phyloP scores from a whole-genome alignment of 2,888 invertebrate genomes.

The Cosmopolites sordidus region DNA sequence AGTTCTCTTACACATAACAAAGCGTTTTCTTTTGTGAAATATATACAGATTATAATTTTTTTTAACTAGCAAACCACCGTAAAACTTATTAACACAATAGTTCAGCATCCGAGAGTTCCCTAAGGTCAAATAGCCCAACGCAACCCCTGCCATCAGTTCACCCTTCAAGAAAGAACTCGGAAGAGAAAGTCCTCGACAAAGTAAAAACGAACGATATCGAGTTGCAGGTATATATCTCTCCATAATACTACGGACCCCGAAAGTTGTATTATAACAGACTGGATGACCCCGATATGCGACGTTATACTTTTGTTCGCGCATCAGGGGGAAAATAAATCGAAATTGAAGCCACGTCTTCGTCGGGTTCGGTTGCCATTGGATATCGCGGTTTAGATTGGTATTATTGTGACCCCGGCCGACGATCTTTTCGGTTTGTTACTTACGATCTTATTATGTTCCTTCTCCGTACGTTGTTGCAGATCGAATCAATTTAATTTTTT shows the following conservation, averaged over 20 bases:
- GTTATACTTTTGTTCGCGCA: constrained; percentile 19
- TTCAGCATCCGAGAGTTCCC: too few species aligned
- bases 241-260: constrained; percentile 20
- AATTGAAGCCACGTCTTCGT: constrained; percentile 14
- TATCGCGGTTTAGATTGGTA: constrained; percentile 6
- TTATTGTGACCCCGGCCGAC: background rate
- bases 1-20: too few species aligned
- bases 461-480: too few species aligned
- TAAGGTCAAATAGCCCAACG: background rate
- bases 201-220: constrained; percentile 14
- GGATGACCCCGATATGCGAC: constrained; percentile 20
- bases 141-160: background rate
- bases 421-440: background rate
- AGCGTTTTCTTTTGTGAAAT: too few species aligned
- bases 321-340: constrained; percentile 26
- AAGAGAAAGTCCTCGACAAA: background rate
- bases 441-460: too few species aligned
- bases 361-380: constrained; percentile 14
- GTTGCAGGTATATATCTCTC: constrained; percentile 20
- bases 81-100: too few species aligned
- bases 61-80: too few species aligned
- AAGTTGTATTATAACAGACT: constrained; percentile 24
- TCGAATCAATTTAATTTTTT: too few species aligned
- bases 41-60: too few species aligned
- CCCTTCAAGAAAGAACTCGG: background rate